phyloP scores from a whole-genome alignment of 2,888 invertebrate species.

The Ectobius pallidus region DNA sequence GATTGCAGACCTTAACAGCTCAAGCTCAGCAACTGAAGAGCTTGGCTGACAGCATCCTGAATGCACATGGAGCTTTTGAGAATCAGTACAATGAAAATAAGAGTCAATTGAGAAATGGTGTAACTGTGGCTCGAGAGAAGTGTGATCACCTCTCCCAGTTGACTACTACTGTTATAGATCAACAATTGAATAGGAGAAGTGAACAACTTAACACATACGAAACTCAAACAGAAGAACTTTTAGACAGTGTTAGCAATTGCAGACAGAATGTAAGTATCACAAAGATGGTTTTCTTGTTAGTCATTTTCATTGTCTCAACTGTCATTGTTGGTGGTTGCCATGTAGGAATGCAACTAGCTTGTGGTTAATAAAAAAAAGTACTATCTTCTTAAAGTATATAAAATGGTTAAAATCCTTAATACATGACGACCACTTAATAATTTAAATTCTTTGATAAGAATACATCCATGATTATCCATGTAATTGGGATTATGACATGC shows the following conservation, averaged over 20 bases:
- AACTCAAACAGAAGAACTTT: conserved; percentile 5
- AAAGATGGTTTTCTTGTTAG: no score
- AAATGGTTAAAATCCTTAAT: no score
- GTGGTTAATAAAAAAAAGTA: no score
- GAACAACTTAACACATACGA: not conserved
- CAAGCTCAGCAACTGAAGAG: not conserved
- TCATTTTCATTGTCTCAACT: no score
- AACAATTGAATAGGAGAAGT: not conserved
- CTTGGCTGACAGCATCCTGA: not conserved
- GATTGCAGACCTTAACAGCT: not conserved
- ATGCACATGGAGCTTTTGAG: not conserved
- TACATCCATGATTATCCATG: no score
- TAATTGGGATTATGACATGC: no score
- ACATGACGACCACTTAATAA: no score
- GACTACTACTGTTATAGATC: not conserved
- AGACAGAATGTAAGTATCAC: not conserved
- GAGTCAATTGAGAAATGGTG: not conserved
- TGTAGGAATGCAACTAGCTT: no score
- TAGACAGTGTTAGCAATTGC: not conserved
- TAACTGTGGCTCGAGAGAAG: not conserved
- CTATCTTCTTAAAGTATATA: no score
- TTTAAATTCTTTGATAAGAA: no score
- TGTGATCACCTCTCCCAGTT: not conserved
- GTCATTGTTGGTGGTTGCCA: no score
- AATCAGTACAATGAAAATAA: not conserved